Evolutionary conservation across 1,140 invertebrate species (phyloP).

Genomic region (Mya arenaria): DNA sequence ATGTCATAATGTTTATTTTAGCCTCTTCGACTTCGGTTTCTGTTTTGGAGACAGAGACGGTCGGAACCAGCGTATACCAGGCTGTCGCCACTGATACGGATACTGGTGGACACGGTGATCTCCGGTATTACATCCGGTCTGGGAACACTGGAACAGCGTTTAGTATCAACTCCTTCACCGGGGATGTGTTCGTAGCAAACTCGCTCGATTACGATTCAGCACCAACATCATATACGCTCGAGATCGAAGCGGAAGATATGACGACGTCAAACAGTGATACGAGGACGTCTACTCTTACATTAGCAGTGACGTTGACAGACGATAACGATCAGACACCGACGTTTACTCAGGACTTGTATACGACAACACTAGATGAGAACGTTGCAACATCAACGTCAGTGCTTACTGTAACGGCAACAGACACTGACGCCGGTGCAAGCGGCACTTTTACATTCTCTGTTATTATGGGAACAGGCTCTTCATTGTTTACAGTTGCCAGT

Average conservation of each 20-base stretch:
- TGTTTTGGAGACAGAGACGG: constrained; percentile 55
- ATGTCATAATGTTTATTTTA: constrained; percentile 42
- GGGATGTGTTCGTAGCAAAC: constrained; percentile 53
- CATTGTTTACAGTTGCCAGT: constrained; percentile 32
- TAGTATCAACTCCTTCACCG: constrained; percentile 50
- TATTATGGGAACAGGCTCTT: constrained; percentile 40
- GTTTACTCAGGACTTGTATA: constrained; percentile 48
- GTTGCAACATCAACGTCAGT: constrained; percentile 15
- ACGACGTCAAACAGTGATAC: constrained; percentile 43
- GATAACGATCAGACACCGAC: constrained; percentile 87
- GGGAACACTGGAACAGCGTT: constrained; percentile 53
- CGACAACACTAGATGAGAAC: constrained; percentile 54
- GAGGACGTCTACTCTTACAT: constrained; percentile 52
- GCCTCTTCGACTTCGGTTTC: constrained; percentile 28
- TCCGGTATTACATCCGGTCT: constrained; percentile 62
- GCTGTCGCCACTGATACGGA: constrained; percentile 64
- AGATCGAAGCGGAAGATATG: constrained; percentile 52
- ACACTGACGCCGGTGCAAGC: constrained; percentile 58
- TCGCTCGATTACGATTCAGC: constrained; percentile 65
- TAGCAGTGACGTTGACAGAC: constrained; percentile 83
- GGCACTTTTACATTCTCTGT: constrained; percentile 55
- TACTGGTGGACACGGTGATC: constrained; percentile 53
- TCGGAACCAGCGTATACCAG: constrained; percentile 57
- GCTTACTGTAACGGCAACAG: constrained; percentile 47
- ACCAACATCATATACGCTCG: constrained; percentile 52